Evolutionary conservation across 2,797 vertebrate species (phyloP).

Genomic region (Helarctos malayanus): DNA sequence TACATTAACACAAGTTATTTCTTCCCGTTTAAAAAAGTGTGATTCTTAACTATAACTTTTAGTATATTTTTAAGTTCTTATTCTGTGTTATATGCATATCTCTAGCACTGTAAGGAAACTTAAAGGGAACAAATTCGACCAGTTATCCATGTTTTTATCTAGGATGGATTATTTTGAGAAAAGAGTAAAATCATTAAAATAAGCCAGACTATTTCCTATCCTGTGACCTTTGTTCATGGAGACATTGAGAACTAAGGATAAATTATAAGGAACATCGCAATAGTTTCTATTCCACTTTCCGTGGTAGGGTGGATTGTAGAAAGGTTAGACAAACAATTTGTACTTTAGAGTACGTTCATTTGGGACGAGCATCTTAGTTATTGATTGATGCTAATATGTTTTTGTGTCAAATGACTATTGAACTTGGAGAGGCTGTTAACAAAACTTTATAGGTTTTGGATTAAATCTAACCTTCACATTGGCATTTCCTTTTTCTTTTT

Average conservation of each 20-base stretch:
- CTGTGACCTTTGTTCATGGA: neutral
- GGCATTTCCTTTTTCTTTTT: neutral
- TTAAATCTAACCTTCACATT: neutral
- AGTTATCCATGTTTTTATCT: neutral
- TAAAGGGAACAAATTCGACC: neutral
- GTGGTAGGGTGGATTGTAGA: neutral
- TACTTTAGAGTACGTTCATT: neutral
- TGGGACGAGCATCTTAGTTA: neutral
- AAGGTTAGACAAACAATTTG: conserved; percentile 7
- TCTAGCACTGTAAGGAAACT: neutral
- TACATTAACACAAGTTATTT: neutral
- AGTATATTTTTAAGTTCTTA: neutral
- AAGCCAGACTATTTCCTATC: neutral
- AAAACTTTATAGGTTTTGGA: neutral
- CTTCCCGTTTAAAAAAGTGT: neutral
- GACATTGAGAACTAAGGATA: neutral
- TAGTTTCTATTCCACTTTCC: neutral
- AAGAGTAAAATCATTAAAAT: neutral
- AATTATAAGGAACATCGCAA: neutral
- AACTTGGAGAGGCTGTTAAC: neutral
- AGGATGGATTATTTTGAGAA: neutral
- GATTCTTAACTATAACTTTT: neutral
- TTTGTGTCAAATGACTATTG: neutral
- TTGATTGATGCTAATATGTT: neutral
- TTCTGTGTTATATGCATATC: neutral